Base-by-base conservation (phyloP, 2,113 vertebrate genomes). In the Microcebus tavaratra region DNA sequence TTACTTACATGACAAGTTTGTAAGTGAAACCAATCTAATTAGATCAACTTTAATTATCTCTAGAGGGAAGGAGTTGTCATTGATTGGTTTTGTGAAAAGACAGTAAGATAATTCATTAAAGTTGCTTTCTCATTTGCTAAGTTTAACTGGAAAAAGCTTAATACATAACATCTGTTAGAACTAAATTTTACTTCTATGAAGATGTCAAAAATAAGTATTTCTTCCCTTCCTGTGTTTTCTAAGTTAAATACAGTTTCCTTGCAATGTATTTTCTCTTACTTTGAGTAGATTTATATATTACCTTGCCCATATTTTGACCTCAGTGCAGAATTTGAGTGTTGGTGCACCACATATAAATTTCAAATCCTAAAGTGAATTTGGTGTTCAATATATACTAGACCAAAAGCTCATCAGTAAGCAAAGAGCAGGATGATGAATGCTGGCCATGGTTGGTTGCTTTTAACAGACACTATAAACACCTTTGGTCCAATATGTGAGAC, bases 41-140 rank as follows among this genome's bases (percentile, higher is more conserved):
- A 97, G 65, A 97, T 97, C 91, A 95, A 80, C 87, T 96, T 96
- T 97, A 97, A 98, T 97, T 96, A 97, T 97, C 94, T 97, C 42
- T 96, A 79, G 83, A 93, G 70, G 84, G 53, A 95, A 96, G 67
- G 80, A 93, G 48, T 68, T 93, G 59, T 80, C 95, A 96, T 97
- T 96, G 97, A 97, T 95, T 96, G 67, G 65, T 90, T 90, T 90
- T 97, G 67, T 95, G 55, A 95, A 90, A 80, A 70, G 59, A 96
- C 73, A 95, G 86, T 87, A 96, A 97, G 93, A 83, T 93, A 97
- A 97, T 96, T 96, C 90, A 93, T 97, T 97, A 88, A 97, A 93
- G 75, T 90, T 97, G 89, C 82, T 96, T 96, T 88, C 92, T 93
- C 95, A 96, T 87, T 97, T 97, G 48, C 31, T 84, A 94, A 80